A percentile compares a stretch with the other conserved stretches of the same genome.
These are phyloP conservation scores for Therioaphis trifolii DNA, from an alignment of 2,888 invertebrate species.

Conservation along the genomic window DNA sequence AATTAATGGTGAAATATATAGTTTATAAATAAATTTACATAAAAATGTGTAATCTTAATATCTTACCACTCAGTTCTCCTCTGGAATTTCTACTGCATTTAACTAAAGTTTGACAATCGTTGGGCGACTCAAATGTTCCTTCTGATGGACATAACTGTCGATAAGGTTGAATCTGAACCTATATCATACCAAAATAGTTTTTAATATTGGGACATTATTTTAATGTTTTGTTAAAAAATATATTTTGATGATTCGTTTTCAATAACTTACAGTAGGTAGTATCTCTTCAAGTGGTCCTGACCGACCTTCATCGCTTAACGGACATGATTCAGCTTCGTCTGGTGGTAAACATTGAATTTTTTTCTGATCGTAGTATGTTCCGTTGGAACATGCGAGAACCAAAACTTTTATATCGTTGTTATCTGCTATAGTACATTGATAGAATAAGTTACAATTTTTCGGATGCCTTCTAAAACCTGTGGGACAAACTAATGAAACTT, in stretches of 20 bases:
- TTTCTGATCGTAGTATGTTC: constrained; percentile 80
- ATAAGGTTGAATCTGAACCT: constrained; percentile 75
- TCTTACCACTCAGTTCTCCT: constrained; percentile 68
- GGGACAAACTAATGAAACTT: constrained; percentile 81
- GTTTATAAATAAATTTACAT: neutral
- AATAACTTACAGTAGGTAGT: constrained; percentile 50
- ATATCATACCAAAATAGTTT: constrained; percentile 67
- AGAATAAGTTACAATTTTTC: constrained; percentile 84
- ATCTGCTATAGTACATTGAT: constrained; percentile 79
- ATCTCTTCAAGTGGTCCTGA: constrained; percentile 24
- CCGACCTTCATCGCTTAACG: constrained; percentile 12
- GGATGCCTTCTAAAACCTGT: constrained; percentile 86
- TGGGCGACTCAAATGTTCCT: constrained; percentile 79
- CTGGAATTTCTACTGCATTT: constrained; percentile 75
- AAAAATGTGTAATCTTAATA: neutral
- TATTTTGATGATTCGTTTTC: neutral
- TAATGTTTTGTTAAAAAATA: neutral
- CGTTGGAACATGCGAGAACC: constrained; percentile 80
- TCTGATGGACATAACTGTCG: constrained; percentile 75
- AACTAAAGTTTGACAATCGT: constrained; percentile 78
- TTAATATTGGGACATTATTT: too few relatives aligned
- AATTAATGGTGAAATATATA: constrained; percentile 1
- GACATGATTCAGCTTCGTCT: constrained; percentile 68
- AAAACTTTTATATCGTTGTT: constrained; percentile 80
- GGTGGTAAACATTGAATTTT: constrained; percentile 79